A percentile compares a stretch with the other conserved stretches of the same genome.
These are phyloP conservation scores for Temnothorax rugatulus DNA, from an alignment of 2,888 invertebrate species.

Conservation along the genomic window DNA sequence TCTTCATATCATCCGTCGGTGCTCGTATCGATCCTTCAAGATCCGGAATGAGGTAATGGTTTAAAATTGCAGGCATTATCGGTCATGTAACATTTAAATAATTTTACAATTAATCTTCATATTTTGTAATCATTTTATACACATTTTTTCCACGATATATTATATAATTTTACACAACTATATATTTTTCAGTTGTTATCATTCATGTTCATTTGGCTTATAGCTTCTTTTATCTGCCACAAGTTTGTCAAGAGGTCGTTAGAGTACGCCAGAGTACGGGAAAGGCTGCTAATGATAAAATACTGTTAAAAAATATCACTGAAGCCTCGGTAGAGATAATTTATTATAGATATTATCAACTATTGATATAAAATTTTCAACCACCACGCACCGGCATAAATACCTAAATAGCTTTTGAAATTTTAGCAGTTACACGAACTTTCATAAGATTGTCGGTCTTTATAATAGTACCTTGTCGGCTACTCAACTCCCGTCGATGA, in stretches of 20 bases:
- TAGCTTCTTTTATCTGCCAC: not conserved
- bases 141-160: not conserved
- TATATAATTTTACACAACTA: not conserved
- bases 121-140: not conserved
- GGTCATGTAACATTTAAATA: not conserved
- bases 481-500: not conserved
- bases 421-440: not conserved
- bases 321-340: not conserved
- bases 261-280: not conserved
- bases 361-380: not conserved
- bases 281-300: not conserved
- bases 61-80: not conserved
- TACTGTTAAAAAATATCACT: not conserved
- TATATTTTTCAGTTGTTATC: conserved; percentile 11
- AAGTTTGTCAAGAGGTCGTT: not conserved
- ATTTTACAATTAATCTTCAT: not conserved
- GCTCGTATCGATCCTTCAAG: not conserved
- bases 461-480: not conserved
- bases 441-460: not conserved
- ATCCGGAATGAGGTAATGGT: not conserved
- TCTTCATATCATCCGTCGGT: conserved; percentile 16
- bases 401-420: not conserved
- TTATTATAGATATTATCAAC: not conserved
- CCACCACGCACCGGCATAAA: not conserved
- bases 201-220: not conserved